A percentile compares a stretch with the other conserved stretches of the same genome.
Conservation (phyloP, 37 sponge, comb jelly and placozoan genomes). For the Haliclona indistincta region DNA sequence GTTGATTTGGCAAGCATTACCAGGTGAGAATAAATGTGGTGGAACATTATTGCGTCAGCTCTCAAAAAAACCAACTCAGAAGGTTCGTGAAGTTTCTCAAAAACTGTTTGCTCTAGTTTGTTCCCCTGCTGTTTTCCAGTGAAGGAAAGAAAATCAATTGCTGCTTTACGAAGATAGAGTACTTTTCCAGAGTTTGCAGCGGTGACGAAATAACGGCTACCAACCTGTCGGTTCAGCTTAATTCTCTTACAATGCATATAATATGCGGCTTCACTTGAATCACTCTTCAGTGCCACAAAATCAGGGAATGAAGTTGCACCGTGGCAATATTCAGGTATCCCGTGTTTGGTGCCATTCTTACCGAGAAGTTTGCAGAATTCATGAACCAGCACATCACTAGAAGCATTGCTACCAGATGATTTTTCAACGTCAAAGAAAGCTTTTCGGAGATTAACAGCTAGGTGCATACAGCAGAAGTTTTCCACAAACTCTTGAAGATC, state of each 20-base stretch:
- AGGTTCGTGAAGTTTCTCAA: conserved; percentile 18
- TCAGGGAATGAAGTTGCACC: conserved; percentile 38
- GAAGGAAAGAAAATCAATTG: conserved; percentile 22
- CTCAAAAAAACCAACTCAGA: conserved; percentile 7
- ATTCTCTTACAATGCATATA: conserved; percentile 17
- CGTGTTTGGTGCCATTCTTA: conserved; percentile 12
- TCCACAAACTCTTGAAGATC: conserved; percentile 40
- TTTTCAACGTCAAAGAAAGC: conserved; percentile 34
- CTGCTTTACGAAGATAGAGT: conserved; percentile 16
- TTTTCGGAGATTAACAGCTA: conserved; percentile 59
- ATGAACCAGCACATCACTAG: conserved; percentile 22
- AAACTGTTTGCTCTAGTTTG: conserved; percentile 24
- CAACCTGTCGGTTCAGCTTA: conserved; percentile 34
- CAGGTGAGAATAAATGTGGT: conserved; percentile 32
- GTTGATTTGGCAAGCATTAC: conserved; percentile 44
- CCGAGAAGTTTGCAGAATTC: conserved; percentile 38
- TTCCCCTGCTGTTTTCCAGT: conserved; percentile 24
- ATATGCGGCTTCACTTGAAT: conserved; percentile 11
- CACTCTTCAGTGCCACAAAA: conserved; percentile 7
- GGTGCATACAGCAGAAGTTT: conserved; percentile 67
- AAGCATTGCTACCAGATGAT: conserved; percentile 3
- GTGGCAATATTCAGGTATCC: conserved; percentile 26
- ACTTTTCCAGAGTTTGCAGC: conserved; percentile 47
- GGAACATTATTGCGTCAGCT: conserved; percentile 32
- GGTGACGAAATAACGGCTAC: conserved; percentile 54